Evolutionary conservation across 2,888 invertebrate species (phyloP), one percentile per base, ranked within the genome.

Genomic region (Chromoteleia sp.): DNA sequence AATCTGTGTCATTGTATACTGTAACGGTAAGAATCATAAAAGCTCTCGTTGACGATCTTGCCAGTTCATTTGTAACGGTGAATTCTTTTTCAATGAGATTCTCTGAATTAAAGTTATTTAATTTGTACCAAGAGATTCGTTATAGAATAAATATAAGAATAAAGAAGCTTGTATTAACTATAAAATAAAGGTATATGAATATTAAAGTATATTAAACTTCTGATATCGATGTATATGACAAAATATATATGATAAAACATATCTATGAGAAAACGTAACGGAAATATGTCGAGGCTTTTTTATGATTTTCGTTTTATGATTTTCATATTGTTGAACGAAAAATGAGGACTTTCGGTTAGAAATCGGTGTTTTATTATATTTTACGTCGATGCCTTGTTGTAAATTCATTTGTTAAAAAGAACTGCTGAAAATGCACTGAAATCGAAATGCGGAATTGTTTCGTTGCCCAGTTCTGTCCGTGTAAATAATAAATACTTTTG

Each of bases 401-500:
- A 6, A 1, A 39, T 12, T n/a, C 39, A 12, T 25, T 25, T n/a
- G 8, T 33, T 33, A 8, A 33, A 3, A 12, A 39, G 12, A 3
- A 2, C 1, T 12, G 45, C 2, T 21, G 10, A 19, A 19, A 45
- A 7, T 21, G 10, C 15, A 43, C 6, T 63, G 10, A 29, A 12
- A 29, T 45, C 30, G n/a, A 21, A 54, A 43, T 3, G 10, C 41
- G 29, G 8, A 58, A 58, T 48, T 21, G 14, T 41, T 25, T 29
- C 6, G 12, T 7, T 76, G 61, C 70, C 70, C 70, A 70, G 63
- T 63, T 58, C 63, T 63, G 70, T 77, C 21, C 67, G 56, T 71
- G 71, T 78, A 78, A 10, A 78, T 78, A 78, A 65, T 36, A 76
- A 43, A 52, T 59, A 76, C 50, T 76, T 81, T 77, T 77, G 21